Conservation (phyloP, 1,140 invertebrate genomes). For the Lordiphosa clarofinis region DNA sequence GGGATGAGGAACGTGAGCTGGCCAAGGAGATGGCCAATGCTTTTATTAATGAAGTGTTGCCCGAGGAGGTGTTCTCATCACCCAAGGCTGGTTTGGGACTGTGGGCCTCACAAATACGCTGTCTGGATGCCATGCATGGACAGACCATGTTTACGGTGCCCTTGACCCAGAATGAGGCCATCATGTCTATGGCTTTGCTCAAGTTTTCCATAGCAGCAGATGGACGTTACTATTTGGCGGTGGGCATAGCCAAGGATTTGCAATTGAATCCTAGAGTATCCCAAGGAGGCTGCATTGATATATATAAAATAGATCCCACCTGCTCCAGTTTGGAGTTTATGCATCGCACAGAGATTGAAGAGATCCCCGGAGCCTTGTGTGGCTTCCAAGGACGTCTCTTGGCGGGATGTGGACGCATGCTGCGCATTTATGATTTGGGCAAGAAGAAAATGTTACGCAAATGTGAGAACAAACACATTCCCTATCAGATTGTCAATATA, state of each 20-base stretch:
- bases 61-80: slow-evolving; percentile 95
- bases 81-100: slow-evolving; percentile 97
- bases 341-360: slow-evolving; percentile 97
- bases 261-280: slow-evolving; percentile 88
- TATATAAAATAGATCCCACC: slow-evolving; percentile 83
- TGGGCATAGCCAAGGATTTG: slow-evolving; percentile 95
- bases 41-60: slow-evolving; percentile 96
- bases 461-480: slow-evolving; percentile 99
- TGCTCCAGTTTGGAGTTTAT: slow-evolving; percentile 92
- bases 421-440: slow-evolving; percentile 97
- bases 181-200: slow-evolving; percentile 88
- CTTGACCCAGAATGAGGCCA: slow-evolving; percentile 98
- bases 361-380: slow-evolving; percentile 93
- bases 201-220: slow-evolving; percentile 78
- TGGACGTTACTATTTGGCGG: slow-evolving; percentile 79
- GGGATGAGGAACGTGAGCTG: slow-evolving; percentile 95
- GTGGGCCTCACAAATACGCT: slow-evolving; percentile 97
- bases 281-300: slow-evolving; percentile 60
- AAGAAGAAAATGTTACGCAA: slow-evolving; percentile 98
- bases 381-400: slow-evolving; percentile 95
- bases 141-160: slow-evolving; percentile 89
- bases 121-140: slow-evolving; percentile 93
- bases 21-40: slow-evolving; percentile 98
- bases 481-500: slow-evolving; percentile 96
- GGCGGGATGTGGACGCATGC: slow-evolving; percentile 94